These are phyloP conservation scores for Drosophila suboccidentalis DNA, from an alignment of 2,888 invertebrate species.

Conservation along the genomic window DNA sequence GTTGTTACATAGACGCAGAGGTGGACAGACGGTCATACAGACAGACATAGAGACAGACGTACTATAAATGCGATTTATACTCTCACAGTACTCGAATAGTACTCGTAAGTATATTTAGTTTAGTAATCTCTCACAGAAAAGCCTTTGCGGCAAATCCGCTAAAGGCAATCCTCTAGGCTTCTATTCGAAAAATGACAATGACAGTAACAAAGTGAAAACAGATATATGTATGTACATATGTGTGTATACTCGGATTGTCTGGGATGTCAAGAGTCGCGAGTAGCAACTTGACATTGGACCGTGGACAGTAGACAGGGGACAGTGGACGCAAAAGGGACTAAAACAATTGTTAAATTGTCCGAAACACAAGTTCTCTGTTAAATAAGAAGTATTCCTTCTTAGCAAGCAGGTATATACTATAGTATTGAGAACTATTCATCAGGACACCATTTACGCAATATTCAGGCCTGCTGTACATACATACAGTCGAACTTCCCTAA, in stretches of 20 bases:
- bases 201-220: constrained; percentile 31
- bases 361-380: neutral
- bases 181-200: constrained; percentile 15
- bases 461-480: too few relatives aligned
- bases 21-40: neutral
- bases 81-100: neutral
- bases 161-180: constrained; percentile 1
- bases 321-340: neutral
- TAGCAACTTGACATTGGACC: neutral
- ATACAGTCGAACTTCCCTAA: too few relatives aligned
- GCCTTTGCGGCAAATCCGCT: constrained; percentile 2
- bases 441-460: too few relatives aligned
- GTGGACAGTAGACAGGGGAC: neutral
- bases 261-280: constrained; percentile 5
- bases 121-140: neutral
- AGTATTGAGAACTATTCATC: too few relatives aligned
- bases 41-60: neutral
- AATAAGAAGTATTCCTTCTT: neutral
- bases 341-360: neutral
- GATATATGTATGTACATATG: constrained; percentile 1
- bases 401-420: too few relatives aligned
- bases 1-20: neutral
- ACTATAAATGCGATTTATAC: neutral
- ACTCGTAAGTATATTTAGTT: neutral
- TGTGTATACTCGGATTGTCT: neutral